Evolutionary conservation across 1,140 invertebrate genomes (phyloP), one percentile per base, ranked within the genome.

Genomic region (Teleopsis dalmanni): DNA sequence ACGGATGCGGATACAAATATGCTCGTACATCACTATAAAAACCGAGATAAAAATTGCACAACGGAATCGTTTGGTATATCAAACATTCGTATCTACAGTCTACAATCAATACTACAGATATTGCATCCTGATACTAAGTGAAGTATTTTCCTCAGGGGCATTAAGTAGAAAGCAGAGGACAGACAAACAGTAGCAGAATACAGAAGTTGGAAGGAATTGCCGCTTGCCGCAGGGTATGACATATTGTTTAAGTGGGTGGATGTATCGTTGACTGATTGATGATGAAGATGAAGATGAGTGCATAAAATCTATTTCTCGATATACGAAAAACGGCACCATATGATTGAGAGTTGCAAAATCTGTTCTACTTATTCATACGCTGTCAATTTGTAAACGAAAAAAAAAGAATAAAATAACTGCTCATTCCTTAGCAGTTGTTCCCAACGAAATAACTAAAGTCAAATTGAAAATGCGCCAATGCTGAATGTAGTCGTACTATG

Each of bases 221-320:
- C 23, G 41, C 41, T 43, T 43, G 16, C 8, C 26, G 41, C 41
- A 42, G 1, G 9, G 25, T 16, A 3, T 16, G 11, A 19, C 27
- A 11, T 31, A 11, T 23, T 13, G 16, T 3, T 19, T 42, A 21
- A 31, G 26, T 43, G 41, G 41, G 41, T 43, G 41, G 41, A 43
- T 43, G 25, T 43, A 43, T 46, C 44, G 44, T 34, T 46, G 44
- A 46, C 44, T 46, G 44, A 46, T 46, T 34, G 44, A 51, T 51
- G 41, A 43, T 18, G 43, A 47, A 46, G 44, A 51, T 47, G 44
- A 51, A n/a, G 37, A 43, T n/a, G 19, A 19, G 36, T 31, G 26
- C 35, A 47, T 47, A 19, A 43, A 43, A 43, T 31, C 41, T 43
- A 43, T 23, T 19, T 16, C 41, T 27, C 26, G 27, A 7, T 29